Evolutionary conservation across 1,140 invertebrate species (phyloP).

Genomic region (Drosophila quadrilineata): DNA sequence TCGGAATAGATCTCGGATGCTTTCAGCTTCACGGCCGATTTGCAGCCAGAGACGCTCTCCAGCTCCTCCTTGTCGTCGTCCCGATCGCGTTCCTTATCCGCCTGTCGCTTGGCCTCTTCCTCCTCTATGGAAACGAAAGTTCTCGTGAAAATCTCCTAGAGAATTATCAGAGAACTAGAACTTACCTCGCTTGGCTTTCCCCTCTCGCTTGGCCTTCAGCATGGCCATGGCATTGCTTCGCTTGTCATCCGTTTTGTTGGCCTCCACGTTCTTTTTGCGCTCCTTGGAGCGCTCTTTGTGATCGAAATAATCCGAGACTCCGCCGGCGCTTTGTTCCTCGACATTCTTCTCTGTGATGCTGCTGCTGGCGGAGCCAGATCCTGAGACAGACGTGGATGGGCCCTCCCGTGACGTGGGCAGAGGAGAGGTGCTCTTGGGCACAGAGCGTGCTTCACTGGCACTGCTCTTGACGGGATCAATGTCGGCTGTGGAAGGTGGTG

Average conservation of each 20-base stretch:
- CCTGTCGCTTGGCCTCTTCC: slow-evolving; percentile 81
- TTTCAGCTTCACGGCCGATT: slow-evolving; percentile 87
- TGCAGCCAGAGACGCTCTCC: slow-evolving; percentile 73
- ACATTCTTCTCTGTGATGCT: slow-evolving; percentile 28
- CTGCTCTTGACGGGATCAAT: slow-evolving; percentile 43
- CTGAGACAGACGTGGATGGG: slow-evolving; percentile 44
- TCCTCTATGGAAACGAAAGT: slow-evolving; percentile 63
- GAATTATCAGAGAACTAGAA: background rate
- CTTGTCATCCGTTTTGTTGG: slow-evolving; percentile 91
- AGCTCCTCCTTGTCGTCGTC: slow-evolving; percentile 88
- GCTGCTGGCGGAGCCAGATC: slow-evolving; percentile 10
- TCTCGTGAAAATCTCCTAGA: background rate
- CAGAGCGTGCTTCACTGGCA: background rate
- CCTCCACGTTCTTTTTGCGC: slow-evolving; percentile 95
- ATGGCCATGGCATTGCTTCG: slow-evolving; percentile 95
- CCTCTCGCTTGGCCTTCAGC: slow-evolving; percentile 93
- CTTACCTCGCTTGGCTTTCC: slow-evolving; percentile 83
- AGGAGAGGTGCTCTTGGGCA: slow-evolving; percentile 40
- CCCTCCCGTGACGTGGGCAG: slow-evolving; percentile 20
- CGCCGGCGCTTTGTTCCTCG: slow-evolving; percentile 27
- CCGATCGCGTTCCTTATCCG: slow-evolving; percentile 82
- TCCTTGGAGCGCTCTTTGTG: slow-evolving; percentile 86
- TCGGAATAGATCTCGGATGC: slow-evolving; percentile 98
- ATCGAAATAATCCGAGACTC: slow-evolving; percentile 74
- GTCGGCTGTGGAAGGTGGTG: slow-evolving; percentile 50